These are phyloP conservation scores for Muntiacus muntjak DNA, from an alignment of 2,113 vertebrate genomes.

Conservation along the genomic window DNA sequence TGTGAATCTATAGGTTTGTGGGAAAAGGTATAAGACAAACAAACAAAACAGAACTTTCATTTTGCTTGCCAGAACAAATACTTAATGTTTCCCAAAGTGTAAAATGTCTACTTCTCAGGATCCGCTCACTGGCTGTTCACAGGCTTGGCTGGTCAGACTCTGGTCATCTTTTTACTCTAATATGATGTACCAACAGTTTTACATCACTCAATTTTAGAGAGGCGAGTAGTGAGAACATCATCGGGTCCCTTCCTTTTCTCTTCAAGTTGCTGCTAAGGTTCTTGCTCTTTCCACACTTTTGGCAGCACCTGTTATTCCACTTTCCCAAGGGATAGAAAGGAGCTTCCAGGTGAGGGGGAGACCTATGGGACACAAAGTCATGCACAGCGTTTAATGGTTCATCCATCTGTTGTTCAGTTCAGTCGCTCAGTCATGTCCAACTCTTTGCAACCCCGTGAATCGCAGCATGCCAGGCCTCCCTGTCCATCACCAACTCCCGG, in stretches of 20 bases:
- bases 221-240: not conserved
- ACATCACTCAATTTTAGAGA: not conserved
- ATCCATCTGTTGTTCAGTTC: not conserved
- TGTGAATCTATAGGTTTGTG: not conserved
- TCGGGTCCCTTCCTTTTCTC: not conserved
- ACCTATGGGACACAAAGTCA: not conserved
- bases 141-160: not conserved
- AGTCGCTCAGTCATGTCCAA: too few species aligned
- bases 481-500: too few species aligned
- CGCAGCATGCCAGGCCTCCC: too few species aligned
- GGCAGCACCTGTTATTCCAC: not conserved
- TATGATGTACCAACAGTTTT: not conserved
- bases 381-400: not conserved
- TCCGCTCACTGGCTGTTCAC: not conserved
- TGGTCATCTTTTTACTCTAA: not conserved
- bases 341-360: not conserved
- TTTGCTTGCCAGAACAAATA: not conserved
- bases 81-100: not conserved
- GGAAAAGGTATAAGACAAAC: not conserved
- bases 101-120: not conserved
- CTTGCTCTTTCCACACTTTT: not conserved
- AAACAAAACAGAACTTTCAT: not conserved
- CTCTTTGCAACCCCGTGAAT: too few species aligned
- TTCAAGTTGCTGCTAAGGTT: not conserved
- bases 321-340: not conserved